Percentiles rank a stretch among this genome's conserved stretches.
These are phyloP conservation scores for Beaufortia kweichowensis DNA, from an alignment of 2,113 vertebrate genomes.

Conservation along the genomic window DNA sequence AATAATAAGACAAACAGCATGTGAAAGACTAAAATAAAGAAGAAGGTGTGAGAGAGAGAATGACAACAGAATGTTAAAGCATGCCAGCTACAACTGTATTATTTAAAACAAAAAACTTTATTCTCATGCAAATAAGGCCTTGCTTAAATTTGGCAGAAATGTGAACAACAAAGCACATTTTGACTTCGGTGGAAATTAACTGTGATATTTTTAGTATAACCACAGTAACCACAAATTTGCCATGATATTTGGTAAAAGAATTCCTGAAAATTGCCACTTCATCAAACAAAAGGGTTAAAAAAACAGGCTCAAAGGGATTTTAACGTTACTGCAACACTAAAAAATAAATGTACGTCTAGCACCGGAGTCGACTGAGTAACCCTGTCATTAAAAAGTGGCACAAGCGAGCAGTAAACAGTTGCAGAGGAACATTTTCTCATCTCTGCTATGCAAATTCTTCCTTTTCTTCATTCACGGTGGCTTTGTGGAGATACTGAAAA, in stretches of 20 bases:
- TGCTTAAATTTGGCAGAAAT: constrained; percentile 18
- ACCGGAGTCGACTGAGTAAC: constrained; percentile 17
- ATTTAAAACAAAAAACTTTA: constrained; percentile 40
- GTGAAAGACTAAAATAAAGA: not conserved
- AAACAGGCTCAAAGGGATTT: not conserved
- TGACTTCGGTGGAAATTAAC: not conserved
- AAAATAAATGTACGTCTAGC: constrained; percentile 15
- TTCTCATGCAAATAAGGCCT: constrained; percentile 46
- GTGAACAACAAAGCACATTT: constrained; percentile 13
- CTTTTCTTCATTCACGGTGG: constrained; percentile 27
- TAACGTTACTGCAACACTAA: constrained; percentile 8
- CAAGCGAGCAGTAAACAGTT: constrained; percentile 45
- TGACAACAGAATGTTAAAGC: not conserved
- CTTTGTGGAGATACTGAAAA: constrained; percentile 1
- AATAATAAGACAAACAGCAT: not conserved
- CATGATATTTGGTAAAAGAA: not conserved
- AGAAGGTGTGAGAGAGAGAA: not conserved
- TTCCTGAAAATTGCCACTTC: constrained; percentile 7
- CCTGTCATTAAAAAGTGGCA: constrained; percentile 30
- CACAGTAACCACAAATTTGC: too few relatives aligned
- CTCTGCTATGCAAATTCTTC: not conserved
- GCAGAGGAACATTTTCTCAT: not conserved
- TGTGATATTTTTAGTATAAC: too few relatives aligned
- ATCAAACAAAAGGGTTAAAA: constrained; percentile 1
- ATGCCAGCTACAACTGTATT: constrained; percentile 22